phyloP scores from a whole-genome alignment of 2,888 invertebrate species.

The Nomada ferruginata region DNA sequence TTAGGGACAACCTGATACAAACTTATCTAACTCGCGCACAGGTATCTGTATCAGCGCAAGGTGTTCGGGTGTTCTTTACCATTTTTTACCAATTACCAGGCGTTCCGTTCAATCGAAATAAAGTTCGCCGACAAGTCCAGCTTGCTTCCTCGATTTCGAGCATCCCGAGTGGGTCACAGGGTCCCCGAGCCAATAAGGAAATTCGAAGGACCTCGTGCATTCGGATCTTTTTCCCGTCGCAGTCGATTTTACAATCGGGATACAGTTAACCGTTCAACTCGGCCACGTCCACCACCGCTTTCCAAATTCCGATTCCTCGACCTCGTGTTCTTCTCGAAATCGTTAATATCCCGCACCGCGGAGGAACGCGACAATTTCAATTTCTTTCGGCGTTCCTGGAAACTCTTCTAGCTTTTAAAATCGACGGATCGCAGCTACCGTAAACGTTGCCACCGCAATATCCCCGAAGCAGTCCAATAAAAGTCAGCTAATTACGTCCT shows the following conservation, averaged over 20 bases:
- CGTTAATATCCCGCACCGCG: too few species aligned
- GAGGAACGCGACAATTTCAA: neutral
- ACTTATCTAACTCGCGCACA: too few species aligned
- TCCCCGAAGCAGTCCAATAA: constrained; percentile 8
- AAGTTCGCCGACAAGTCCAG: neutral
- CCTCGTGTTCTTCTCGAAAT: too few species aligned
- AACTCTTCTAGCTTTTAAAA: neutral
- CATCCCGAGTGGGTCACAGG: constrained; percentile 1
- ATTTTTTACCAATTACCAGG: neutral
- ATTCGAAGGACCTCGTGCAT: constrained; percentile 35
- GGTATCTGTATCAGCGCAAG: too few species aligned
- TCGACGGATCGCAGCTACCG: neutral
- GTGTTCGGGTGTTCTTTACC: too few species aligned
- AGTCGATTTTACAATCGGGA: constrained; percentile 55
- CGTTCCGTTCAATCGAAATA: neutral
- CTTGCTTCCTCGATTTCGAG: neutral
- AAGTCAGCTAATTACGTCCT: constrained; percentile 37
- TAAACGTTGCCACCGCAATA: constrained; percentile 26
- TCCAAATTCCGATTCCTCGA: neutral
- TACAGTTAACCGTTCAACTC: constrained; percentile 56
- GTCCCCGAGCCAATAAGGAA: constrained; percentile 55
- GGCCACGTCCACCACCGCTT: constrained; percentile 3
- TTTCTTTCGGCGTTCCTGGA: neutral
- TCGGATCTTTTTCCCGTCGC: constrained; percentile 20
- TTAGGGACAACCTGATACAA: too few species aligned